Base-by-base conservation (phyloP, 64 coral and sea anemone genomes). In the Catalaphyllia jardinei region DNA sequence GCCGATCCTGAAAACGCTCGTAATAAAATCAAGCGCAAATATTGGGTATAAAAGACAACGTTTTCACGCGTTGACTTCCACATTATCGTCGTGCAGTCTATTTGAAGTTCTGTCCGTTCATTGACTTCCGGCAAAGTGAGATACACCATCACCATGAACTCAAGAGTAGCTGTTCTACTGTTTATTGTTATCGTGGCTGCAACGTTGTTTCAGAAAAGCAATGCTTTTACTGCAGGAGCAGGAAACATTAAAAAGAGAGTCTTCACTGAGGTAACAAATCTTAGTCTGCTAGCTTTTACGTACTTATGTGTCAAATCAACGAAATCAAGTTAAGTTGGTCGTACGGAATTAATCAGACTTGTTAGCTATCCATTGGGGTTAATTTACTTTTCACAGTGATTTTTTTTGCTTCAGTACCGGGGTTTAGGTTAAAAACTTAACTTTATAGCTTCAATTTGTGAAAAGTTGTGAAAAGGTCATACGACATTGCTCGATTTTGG, bases 211-310 rank as follows among this genome's bases (percentile, higher is more conserved):
- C 81, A 71, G 31, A 71, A 39, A 64, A 71, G 62, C 25, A 20
- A 85, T 4, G 81, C 81, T 49, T 85, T 85, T 27, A 71, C 62
- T 16, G 81, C 81, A 28, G 81, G 81, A 0, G 39, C 63, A 85
- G 81, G 81, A 22, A 85, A 85, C 63, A 71, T 85, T 12, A 85
- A 64, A 39, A 82, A 71, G 39, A 65, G 81, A 15, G 81, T 39
- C 12, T 71, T 27, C 24, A 69, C 31, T 35, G 30, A 85, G 81
- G 81, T 85, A 85, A 85, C 2, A 2, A 69, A 69, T 27, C 9
- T 69, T 69, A 4, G 9, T 25, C 24, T 69, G 4, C 12, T 14
- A 13, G 54, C 54, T 57, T 57, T 12, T 15, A 14, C 11, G 54
- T 12, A 16, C 54, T 16, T 57, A 14, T 3, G 54, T 14, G 11